Conservation (phyloP, 2,797 vertebrate species). For the Pempheris klunzingeri region DNA sequence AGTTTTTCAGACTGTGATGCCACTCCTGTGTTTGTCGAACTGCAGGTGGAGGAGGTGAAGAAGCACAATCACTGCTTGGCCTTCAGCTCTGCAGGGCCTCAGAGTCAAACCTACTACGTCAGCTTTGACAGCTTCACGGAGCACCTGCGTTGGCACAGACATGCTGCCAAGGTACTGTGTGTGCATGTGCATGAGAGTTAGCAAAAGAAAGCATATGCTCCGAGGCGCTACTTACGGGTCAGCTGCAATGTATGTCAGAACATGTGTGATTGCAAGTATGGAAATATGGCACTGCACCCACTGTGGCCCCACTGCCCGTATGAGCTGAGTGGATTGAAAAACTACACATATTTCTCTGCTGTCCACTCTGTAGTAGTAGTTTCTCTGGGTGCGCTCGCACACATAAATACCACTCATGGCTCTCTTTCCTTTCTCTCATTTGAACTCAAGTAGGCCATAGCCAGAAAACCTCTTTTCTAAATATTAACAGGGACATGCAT, state of each 20-base stretch:
- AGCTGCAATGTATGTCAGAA: conserved; percentile 51
- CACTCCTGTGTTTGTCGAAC: conserved; percentile 24
- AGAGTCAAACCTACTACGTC: conserved; percentile 98
- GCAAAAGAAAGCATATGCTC: conserved; percentile 48
- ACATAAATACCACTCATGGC: conserved; percentile 44
- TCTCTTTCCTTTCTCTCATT: conserved; percentile 57
- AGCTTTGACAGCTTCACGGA: conserved; percentile 98
- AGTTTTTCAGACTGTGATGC: conserved; percentile 38
- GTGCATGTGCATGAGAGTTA: conserved; percentile 8
- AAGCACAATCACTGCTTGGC: conserved; percentile 98
- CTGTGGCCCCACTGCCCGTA: not conserved
- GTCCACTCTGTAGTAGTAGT: conserved; percentile 40
- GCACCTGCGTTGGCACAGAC: conserved; percentile 96
- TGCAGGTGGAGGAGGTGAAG: conserved; percentile 97
- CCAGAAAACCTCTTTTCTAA: conserved; percentile 85
- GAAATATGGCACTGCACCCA: conserved; percentile 27
- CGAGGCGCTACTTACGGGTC: conserved; percentile 39
- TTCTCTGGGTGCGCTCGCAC: conserved; percentile 42
- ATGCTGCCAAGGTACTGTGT: conserved; percentile 92
- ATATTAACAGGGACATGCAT: conserved; percentile 83
- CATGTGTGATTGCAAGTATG: conserved; percentile 45
- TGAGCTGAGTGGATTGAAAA: conserved; percentile 39
- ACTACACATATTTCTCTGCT: conserved; percentile 31
- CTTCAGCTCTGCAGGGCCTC: conserved; percentile 96
- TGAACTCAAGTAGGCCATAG: conserved; percentile 84